Base-by-base conservation (phyloP, 2,797 vertebrate species). In the Heliangelus exortis region DNA sequence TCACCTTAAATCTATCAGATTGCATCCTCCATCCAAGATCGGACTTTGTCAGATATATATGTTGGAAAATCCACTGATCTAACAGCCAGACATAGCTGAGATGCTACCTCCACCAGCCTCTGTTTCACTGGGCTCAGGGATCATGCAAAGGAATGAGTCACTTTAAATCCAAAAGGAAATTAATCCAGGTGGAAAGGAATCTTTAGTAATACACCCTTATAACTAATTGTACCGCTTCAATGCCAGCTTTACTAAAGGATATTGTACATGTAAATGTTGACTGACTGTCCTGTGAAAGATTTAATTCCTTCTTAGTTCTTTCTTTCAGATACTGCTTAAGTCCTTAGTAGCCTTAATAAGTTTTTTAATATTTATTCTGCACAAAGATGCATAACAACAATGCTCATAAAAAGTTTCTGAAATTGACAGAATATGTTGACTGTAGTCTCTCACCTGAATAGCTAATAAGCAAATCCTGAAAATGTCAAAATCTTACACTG, bases 291-390 rank as follows among this genome's bases (percentile, higher is more conserved):
- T 53, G 15, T 54, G 22, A 79, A 87, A 25, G 9, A 53, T 39
- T 28, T 57, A 31, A 66, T 18, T 62, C 6, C 74, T 82, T 41
- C 39, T 74, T 23, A 48, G 3, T 55, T 39, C 5, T 4, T 77
- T 62, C 21, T 41, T 63, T 80, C 39, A 67, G 41, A 54, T 47
- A 34, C 15, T 81, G 8, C 1, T 25, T 75, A 29, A 75, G 7
- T 43, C 48, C 72, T 89, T 63, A 55, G 39, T 55, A 45, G 4
- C 7, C 14, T 84, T 53, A 76, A 45, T 15, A 65, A 61, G 15
- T 91, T 88, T 63, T 36, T 6, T 20, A 91, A 76, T 33, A 91
- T 92, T 95, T 71, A 68, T 84, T 96, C 90, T 78, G 53, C 55
- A 84, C 45, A 78, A n/a, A 71, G 28, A 78, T 74, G 20, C 33